These are phyloP conservation scores for Hoplias malabaricus DNA, from an alignment of 2,113 vertebrate species.

Conservation along the genomic window DNA sequence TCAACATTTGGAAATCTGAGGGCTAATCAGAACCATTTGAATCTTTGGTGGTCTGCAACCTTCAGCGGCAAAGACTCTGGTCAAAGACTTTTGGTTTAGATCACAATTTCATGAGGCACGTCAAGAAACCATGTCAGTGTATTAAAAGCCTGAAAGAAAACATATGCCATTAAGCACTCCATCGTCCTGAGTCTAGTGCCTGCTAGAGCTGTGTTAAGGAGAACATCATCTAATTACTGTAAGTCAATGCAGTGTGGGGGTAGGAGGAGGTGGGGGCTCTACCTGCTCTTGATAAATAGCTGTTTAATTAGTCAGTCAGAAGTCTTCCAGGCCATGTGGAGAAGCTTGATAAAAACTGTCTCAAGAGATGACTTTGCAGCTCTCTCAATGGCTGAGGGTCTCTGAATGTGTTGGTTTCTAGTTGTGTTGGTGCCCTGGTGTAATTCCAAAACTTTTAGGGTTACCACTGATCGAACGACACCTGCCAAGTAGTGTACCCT, in stretches of 20 bases:
- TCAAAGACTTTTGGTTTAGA: no score
- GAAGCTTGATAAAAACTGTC: conserved; percentile 34
- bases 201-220: conserved; percentile 21
- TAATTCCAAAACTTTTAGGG: no score
- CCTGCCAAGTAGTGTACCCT: no score
- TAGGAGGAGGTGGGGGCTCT: not conserved
- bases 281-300: conserved; percentile 45
- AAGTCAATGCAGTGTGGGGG: conserved; percentile 33
- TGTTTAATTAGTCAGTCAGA: conserved; percentile 44
- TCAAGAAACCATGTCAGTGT: not conserved
- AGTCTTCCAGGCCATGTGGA: conserved; percentile 16
- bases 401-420: not conserved
- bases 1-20: no score
- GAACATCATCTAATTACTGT: conserved; percentile 44
- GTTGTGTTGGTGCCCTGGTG: no score
- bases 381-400: not conserved
- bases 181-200: conserved; percentile 12
- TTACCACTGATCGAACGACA: no score
- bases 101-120: not conserved
- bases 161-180: conserved; percentile 19
- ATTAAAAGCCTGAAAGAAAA: conserved; percentile 13
- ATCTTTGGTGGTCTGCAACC: not conserved
- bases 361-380: not conserved
- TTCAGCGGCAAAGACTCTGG: not conserved
- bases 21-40: no score